Evolutionary conservation across 2,888 invertebrate genomes (phyloP), one percentile per base, ranked within the genome.

Genomic region (Rhimphoctona megacephalus): DNA sequence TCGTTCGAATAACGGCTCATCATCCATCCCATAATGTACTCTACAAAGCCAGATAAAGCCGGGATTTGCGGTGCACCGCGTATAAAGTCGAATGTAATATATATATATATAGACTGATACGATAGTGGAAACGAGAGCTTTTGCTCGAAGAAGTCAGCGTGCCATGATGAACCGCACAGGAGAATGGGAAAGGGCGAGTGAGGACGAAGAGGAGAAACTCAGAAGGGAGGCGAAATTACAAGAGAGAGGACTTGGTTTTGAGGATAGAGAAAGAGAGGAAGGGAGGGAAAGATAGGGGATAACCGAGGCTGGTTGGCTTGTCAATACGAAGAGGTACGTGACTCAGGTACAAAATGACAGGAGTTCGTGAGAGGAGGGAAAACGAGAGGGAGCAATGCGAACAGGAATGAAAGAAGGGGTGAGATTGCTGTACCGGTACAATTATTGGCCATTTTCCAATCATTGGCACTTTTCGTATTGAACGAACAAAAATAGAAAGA

Each of bases 261-360:
- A 72, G 81, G 86, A 64, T 22, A 57, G 5, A 33, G 80, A 66
- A 74, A 83, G 46, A 85, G 82, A 89, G 85, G 73, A 72, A 87
- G 87, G 79, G 87, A 87, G 87, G 85, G 82, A 80, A 76, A 74
- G 78, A 85, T 73, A 82, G 85, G 73, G 91, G 89, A 88, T 89
- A 88, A 90, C 64, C 79, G 84, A 57, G 77, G 83, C 90, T 92
- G 92, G 91, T 91, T 90, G 91, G 91, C 92, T 91, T 93, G 93
- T 93, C 93, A 93, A 93, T 93, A 93, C 93, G 91, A 92, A 92
- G 91, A 92, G 92, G 89, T 93, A 93, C 93, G 93, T 93, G 93
- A 93, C 93, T 88, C 91, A 92, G 93, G 92, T 93, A 93, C 93
- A 90, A 92, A 93, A 90, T 92, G 92, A 91, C 91, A 90, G 82